Evolutionary conservation across 2,797 vertebrate species (phyloP).

Genomic region (Sebastes umbrosus): DNA sequence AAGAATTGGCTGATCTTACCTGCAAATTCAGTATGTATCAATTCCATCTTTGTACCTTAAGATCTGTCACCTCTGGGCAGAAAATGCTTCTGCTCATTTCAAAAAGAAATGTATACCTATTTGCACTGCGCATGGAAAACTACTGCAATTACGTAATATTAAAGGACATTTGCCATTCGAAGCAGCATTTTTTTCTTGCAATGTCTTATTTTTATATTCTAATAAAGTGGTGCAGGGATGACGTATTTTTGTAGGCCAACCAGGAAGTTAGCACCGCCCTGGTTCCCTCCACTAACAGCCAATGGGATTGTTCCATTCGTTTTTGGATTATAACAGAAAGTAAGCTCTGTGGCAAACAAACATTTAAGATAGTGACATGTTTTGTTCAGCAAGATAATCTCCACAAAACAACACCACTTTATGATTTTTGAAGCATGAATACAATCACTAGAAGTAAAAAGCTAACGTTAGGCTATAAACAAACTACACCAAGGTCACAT

Average conservation of each 20-base stretch:
- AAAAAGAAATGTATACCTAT: background rate
- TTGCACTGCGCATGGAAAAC: constrained; percentile 18
- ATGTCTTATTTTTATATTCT: background rate
- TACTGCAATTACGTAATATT: background rate
- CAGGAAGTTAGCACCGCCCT: too few species aligned
- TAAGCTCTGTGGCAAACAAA: background rate
- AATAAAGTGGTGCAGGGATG: too few species aligned
- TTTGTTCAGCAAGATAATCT: too few species aligned
- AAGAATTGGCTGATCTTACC: background rate
- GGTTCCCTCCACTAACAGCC: too few species aligned
- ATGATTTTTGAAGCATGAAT: background rate
- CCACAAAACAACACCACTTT: too few species aligned
- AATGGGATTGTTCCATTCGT: too few species aligned
- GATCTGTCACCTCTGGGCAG: background rate
- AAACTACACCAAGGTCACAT: background rate
- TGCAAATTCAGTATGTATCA: background rate
- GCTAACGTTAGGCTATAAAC: background rate
- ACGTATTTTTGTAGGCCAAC: too few species aligned
- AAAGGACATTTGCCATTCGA: background rate
- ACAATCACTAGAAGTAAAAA: background rate
- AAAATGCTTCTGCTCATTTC: background rate
- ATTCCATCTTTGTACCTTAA: background rate
- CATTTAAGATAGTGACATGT: background rate
- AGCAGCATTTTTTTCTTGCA: background rate
- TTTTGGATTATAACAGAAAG: too few species aligned